Base-by-base conservation (phyloP, 2,888 invertebrate species). In the Charanyca ferruginea region DNA sequence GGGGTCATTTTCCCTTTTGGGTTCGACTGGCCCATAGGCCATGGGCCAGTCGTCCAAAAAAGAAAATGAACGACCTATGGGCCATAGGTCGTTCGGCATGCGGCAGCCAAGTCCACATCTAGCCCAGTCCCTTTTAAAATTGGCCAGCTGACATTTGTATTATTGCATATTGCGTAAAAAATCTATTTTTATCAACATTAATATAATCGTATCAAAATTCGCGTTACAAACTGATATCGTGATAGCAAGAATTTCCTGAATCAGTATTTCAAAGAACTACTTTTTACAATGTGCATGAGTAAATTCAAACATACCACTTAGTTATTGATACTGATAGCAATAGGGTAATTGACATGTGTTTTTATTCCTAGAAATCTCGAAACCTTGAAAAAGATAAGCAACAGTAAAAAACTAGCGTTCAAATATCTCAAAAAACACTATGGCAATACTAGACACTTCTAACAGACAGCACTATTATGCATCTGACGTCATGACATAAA, bases 201-300 rank as follows among this genome's bases (percentile, higher is more conserved):
- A 32, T 63, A 41, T 38, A 25, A 52, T 28, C 20, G 20, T 52
- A 48, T 16, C 20, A 16, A 22, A 32, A 69, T 61, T 61, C 16
- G 20, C 16, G 23, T 52, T 63, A 51, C 38, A 35, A 32, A 55
- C n/a, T 20, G 45, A 59, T 58, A 72, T 42, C 41, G 25, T 47
- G 22, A 42, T 23, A 25, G 23, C 28, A 47, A 28, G 11, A n/a
- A 59, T 53, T 55, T 68, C 51, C 57, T 57, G 61, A 64, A 62
- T 61, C 66, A 62, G 16, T 51, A 55, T 42, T 74, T 77, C 71
- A 55, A 49, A 59, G 70, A 74, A 74, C 13, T n/a, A 44, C 20
- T 49, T 54, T 54, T 52, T 35, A 73, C 41, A 13, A 47, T 23
- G 42, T 41, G 32, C 52, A 53, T 64, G 55, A 70, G 64, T 65